Evolutionary conservation across 2,113 vertebrate species (phyloP).

Genomic region (Todiramphus saurophagus): DNA sequence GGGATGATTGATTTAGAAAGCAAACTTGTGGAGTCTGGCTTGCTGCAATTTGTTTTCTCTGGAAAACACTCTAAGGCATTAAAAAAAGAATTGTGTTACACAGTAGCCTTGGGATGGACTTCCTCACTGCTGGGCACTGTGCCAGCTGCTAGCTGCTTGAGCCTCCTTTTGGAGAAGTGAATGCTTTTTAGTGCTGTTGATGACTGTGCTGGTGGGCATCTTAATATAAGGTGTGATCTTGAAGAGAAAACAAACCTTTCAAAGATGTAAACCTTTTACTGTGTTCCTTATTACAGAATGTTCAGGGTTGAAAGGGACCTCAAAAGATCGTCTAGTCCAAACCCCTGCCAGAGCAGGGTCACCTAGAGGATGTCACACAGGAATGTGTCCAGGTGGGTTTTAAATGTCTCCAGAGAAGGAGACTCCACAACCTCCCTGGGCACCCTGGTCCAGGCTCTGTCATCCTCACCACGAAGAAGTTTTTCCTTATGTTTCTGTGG

Average conservation of each 20-base stretch:
- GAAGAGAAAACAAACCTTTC: neutral
- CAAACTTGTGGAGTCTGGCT: neutral
- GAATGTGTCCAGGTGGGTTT: too few relatives aligned
- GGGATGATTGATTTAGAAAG: neutral
- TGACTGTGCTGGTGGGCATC: neutral
- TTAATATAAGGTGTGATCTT: neutral
- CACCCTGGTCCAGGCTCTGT: too few relatives aligned
- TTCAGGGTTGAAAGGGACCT: too few relatives aligned
- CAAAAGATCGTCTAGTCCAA: too few relatives aligned
- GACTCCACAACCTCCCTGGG: too few relatives aligned
- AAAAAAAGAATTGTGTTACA: neutral
- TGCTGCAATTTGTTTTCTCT: neutral
- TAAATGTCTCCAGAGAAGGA: too few relatives aligned
- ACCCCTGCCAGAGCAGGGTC: too few relatives aligned
- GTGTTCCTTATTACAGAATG: neutral
- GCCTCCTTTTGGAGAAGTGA: neutral
- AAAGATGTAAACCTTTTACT: neutral
- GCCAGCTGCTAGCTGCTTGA: rapidly evolving
- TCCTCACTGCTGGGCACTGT: neutral
- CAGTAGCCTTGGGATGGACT: neutral
- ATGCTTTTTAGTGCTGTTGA: neutral
- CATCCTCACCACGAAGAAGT: too few relatives aligned
- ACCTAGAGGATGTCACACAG: too few relatives aligned
- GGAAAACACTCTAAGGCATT: neutral
- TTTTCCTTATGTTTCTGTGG: too few relatives aligned